Conservation (phyloP, 2,797 vertebrate species). For the Sylvilagus floridanus region DNA sequence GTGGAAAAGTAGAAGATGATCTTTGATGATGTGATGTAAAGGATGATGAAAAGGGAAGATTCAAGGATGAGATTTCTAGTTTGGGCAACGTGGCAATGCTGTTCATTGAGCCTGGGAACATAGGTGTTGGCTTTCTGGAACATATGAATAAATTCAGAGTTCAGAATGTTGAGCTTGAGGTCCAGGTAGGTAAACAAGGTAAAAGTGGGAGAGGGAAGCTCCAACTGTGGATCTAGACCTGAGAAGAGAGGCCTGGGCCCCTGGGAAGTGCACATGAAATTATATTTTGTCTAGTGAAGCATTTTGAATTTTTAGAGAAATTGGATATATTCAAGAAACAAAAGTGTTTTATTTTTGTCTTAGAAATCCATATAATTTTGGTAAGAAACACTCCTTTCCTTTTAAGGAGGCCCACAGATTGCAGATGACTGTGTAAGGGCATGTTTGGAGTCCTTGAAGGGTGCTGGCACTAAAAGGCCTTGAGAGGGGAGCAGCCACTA, state of each 20-base stretch:
- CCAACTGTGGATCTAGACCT: not conserved
- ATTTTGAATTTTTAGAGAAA: conserved; percentile 54
- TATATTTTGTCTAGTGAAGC: not conserved
- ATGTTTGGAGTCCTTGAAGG: conserved; percentile 25
- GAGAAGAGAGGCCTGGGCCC: not conserved
- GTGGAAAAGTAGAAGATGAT: not conserved
- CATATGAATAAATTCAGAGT: conserved; percentile 35
- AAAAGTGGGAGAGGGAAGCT: not conserved
- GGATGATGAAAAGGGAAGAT: not conserved
- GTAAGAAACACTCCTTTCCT: not conserved
- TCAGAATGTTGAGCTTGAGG: not conserved
- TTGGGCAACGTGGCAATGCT: not conserved
- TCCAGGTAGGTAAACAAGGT: not conserved
- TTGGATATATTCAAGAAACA: conserved; percentile 23
- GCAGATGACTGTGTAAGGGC: not conserved
- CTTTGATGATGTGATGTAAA: not conserved
- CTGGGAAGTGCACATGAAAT: not conserved
- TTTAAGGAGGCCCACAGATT: conserved; percentile 37
- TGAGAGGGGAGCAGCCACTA: not conserved
- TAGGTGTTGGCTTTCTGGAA: not conserved
- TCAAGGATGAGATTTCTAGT: conserved; percentile 10
- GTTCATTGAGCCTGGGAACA: not conserved
- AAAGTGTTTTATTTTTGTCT: conserved; percentile 31
- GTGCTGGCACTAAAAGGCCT: not conserved
- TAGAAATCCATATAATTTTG: conserved; percentile 16